A percentile compares a stretch with the other conserved stretches of the same genome.
phyloP scores from a whole-genome alignment of 2,113 vertebrate genomes.

The Crotalus helleri region DNA sequence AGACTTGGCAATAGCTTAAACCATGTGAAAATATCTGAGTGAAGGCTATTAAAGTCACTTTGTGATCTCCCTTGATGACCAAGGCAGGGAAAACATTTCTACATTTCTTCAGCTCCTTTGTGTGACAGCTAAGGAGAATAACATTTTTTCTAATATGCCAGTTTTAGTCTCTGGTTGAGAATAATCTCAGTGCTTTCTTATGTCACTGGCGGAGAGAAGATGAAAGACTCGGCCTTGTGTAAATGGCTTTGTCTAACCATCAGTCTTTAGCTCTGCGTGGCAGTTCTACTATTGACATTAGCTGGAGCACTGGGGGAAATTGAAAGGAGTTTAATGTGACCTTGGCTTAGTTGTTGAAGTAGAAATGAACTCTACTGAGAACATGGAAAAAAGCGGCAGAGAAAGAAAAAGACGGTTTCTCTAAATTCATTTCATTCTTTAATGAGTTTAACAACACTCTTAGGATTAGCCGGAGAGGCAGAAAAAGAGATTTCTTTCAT shows the following conservation, averaged over 20 bases:
- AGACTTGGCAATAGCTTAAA: constrained; percentile 83
- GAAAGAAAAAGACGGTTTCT: constrained; percentile 77
- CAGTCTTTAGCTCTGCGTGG: constrained; percentile 83
- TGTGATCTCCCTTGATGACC: constrained; percentile 82
- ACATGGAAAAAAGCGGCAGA: constrained; percentile 75
- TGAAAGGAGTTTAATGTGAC: constrained; percentile 86
- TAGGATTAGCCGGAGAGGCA: constrained; percentile 57
- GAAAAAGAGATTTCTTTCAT: not conserved
- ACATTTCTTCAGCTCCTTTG: constrained; percentile 82
- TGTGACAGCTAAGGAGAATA: constrained; percentile 83
- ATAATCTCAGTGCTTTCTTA: constrained; percentile 81
- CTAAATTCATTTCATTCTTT: constrained; percentile 82
- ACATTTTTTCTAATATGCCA: constrained; percentile 81
- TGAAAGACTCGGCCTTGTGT: constrained; percentile 83
- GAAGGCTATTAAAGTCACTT: constrained; percentile 83
- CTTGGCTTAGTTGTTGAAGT: constrained; percentile 86
- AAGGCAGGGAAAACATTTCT: constrained; percentile 78
- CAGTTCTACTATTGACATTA: constrained; percentile 85
- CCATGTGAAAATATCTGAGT: constrained; percentile 84
- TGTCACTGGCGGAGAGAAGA: constrained; percentile 83
- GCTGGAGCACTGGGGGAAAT: constrained; percentile 84
- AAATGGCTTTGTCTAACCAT: constrained; percentile 87
- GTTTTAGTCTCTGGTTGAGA: constrained; percentile 80
- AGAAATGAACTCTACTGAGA: constrained; percentile 83
- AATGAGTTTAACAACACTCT: constrained; percentile 83